Evolutionary conservation across 2,888 invertebrate species (phyloP).

Genomic region (Blastobasis adustella): DNA sequence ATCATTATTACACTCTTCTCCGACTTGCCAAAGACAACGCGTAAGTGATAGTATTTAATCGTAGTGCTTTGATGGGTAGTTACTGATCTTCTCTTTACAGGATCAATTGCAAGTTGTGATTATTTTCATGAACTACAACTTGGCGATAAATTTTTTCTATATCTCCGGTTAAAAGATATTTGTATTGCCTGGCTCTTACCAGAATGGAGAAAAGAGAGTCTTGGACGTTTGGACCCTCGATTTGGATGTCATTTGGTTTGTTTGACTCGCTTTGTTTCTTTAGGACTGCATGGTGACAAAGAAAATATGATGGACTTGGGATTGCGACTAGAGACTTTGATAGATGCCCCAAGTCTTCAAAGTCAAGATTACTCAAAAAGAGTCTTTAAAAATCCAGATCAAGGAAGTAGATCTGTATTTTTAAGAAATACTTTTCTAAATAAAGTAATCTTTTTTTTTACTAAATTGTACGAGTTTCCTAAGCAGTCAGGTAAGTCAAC

Average conservation of each 20-base stretch:
- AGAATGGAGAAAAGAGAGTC: no score
- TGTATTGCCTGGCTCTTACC: no score
- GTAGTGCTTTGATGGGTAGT: not conserved
- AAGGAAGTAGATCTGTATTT: no score
- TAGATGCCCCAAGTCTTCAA: conserved; percentile 9
- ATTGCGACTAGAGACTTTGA: not conserved
- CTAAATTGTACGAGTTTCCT: conserved; percentile 7
- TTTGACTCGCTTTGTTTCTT: conserved; percentile 7
- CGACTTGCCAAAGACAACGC: not conserved
- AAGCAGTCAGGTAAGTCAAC: conserved; percentile 9
- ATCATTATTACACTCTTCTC: not conserved
- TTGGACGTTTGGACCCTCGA: conserved; percentile 7
- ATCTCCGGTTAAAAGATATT: not conserved
- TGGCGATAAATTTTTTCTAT: not conserved
- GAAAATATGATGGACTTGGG: conserved; percentile 14
- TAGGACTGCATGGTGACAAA: conserved; percentile 30
- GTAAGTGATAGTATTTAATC: not conserved
- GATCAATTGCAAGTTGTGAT: not conserved
- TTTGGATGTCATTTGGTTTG: conserved; percentile 6
- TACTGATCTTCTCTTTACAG: not conserved
- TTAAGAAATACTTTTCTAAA: conserved; percentile 8
- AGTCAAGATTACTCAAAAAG: no score
- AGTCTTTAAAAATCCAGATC: no score
- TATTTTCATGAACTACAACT: not conserved
- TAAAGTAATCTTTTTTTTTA: conserved; percentile 7